Evolutionary conservation across 2,113 vertebrate species (phyloP).

Genomic region (Chitala chitala): DNA sequence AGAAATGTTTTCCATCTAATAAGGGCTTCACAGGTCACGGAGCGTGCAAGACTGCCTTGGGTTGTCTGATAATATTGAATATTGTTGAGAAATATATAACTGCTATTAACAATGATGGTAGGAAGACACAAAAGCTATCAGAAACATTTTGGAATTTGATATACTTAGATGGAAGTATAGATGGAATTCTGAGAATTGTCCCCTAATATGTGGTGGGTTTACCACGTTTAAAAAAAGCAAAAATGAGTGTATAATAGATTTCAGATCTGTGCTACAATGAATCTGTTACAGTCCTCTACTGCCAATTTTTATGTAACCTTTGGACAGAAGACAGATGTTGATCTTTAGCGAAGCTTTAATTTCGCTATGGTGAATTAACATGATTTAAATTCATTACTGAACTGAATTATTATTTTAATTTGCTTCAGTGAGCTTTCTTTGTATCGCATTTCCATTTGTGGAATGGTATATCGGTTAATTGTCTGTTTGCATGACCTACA

Average conservation of each 20-base stretch:
- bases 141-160: not conserved
- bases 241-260: no score
- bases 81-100: not conserved
- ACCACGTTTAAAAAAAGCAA: no score
- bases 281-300: not conserved
- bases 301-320: not conserved
- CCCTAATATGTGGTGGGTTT: no score
- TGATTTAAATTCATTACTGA: conserved; percentile 15
- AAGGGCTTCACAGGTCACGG: not conserved
- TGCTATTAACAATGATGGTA: not conserved
- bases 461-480: not conserved
- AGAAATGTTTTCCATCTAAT: not conserved
- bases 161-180: no score
- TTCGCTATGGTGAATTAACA: not conserved
- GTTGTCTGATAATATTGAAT: not conserved
- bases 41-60: not conserved
- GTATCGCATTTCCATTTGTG: no score
- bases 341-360: conserved; percentile 6
- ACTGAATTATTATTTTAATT: conserved; percentile 20
- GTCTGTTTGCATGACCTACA: not conserved
- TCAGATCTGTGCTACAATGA: not conserved
- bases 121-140: not conserved
- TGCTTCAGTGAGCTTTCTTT: no score
- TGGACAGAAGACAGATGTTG: not conserved
- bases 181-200: no score